These are phyloP conservation scores for Saguinus imperator DNA, from an alignment of 2,113 vertebrate genomes.

Conservation along the genomic window DNA sequence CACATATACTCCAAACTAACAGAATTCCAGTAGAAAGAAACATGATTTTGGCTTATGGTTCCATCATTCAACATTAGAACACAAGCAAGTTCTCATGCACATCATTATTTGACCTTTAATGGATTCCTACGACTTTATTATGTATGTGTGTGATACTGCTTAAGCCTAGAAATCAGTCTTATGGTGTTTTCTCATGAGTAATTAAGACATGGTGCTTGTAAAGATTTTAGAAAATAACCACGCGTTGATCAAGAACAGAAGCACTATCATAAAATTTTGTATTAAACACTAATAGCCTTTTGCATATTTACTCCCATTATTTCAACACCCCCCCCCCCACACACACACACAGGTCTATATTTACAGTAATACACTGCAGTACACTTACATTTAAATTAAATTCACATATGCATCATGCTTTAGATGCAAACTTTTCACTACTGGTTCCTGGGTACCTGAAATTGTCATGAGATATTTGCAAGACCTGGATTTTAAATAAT, in stretches of 20 bases:
- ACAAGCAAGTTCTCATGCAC: not conserved
- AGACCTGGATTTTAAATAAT: conserved; percentile 16
- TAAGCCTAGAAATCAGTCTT: not conserved
- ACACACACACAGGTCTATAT: not conserved
- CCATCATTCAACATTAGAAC: not conserved
- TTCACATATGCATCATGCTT: not conserved
- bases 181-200: not conserved
- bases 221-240: conserved; percentile 10
- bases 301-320: not conserved
- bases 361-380: not conserved
- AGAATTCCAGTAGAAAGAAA: not conserved
- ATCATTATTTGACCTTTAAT: not conserved
- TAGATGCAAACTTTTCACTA: conserved; percentile 41
- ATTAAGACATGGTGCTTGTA: not conserved
- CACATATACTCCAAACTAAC: not conserved
- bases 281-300: conserved; percentile 1
- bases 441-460: conserved; percentile 2
- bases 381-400: conserved; percentile 34
- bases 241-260: not conserved
- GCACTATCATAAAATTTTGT: not conserved
- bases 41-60: not conserved
- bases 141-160: no score
- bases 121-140: not conserved
- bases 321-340: not conserved
- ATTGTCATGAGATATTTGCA: not conserved